Conservation (phyloP, 53 echinoderm and acorn worm species). For the Hippasteria phrygiana region DNA sequence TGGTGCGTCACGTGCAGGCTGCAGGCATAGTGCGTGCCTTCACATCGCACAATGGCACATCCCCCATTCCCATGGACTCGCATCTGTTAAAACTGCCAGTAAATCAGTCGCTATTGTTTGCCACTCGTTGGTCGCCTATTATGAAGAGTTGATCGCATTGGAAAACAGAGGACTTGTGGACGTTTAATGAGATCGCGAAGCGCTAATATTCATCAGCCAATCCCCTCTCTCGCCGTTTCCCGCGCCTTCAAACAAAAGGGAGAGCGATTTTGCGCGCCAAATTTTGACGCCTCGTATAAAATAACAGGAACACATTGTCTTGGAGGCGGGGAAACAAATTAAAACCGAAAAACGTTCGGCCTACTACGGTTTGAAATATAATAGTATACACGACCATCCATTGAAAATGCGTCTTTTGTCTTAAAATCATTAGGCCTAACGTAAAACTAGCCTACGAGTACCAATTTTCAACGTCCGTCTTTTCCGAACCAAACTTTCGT, state of each 20-base stretch:
- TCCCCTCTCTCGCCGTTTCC: constrained; percentile 6
- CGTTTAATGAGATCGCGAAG: constrained; percentile 29
- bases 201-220: constrained; percentile 36
- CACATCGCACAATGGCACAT: constrained; percentile 27
- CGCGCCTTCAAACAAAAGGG: constrained; percentile 30
- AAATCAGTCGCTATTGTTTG: constrained; percentile 59
- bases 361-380: too few species aligned
- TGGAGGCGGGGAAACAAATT: too few species aligned
- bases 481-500: too few species aligned
- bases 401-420: too few species aligned
- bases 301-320: neutral
- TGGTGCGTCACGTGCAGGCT: constrained; percentile 42
- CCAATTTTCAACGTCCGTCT: too few species aligned
- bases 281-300: neutral
- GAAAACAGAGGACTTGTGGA: neutral
- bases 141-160: neutral
- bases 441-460: too few species aligned
- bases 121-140: neutral
- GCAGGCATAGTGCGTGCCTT: constrained; percentile 31
- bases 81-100: constrained; percentile 46
- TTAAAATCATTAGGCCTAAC: too few species aligned
- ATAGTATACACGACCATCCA: too few species aligned
- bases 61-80: neutral
- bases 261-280: neutral
- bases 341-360: too few species aligned